A percentile compares a stretch with the other conserved stretches of the same genome.
Conservation (phyloP, 2,113 vertebrate species). For the Hemiscyllium ocellatum region DNA sequence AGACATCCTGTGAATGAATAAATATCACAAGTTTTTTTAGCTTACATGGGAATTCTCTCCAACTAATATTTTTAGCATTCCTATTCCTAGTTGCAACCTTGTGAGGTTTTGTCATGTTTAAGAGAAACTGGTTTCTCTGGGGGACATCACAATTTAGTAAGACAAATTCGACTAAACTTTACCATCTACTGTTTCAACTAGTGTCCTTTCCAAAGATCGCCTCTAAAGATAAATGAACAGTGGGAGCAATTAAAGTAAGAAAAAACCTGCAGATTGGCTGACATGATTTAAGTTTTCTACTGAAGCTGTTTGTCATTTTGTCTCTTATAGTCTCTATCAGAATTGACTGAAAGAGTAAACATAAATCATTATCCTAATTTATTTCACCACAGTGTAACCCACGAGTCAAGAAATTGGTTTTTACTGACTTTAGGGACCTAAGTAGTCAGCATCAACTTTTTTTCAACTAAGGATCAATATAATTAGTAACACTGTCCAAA, state of each 20-base stretch:
- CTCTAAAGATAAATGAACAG: conserved; percentile 74
- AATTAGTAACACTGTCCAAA: conserved; percentile 54
- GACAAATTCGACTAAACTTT: conserved; percentile 80
- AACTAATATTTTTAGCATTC: neutral
- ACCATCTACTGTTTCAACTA: conserved; percentile 73
- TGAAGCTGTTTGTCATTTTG: conserved; percentile 78
- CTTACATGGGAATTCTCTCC: neutral
- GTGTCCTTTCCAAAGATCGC: conserved; percentile 79
- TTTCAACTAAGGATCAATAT: conserved; percentile 51
- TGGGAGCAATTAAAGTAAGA: conserved; percentile 74
- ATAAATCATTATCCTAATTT: conserved; percentile 86
- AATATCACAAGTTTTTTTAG: neutral
- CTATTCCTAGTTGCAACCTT: neutral
- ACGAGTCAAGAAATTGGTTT: conserved; percentile 64
- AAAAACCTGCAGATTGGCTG: conserved; percentile 81
- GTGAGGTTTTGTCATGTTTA: conserved; percentile 17
- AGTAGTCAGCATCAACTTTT: conserved; percentile 54
- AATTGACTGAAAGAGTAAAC: conserved; percentile 80
- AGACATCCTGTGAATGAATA: too few species aligned
- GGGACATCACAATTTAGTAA: conserved; percentile 58
- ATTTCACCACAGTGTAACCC: conserved; percentile 65
- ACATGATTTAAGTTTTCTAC: conserved; percentile 76
- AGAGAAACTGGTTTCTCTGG: neutral
- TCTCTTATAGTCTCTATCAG: conserved; percentile 80
- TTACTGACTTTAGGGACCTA: conserved; percentile 57